phyloP scores from a whole-genome alignment of 2,888 invertebrate species.

The Anthrax anthrax region DNA sequence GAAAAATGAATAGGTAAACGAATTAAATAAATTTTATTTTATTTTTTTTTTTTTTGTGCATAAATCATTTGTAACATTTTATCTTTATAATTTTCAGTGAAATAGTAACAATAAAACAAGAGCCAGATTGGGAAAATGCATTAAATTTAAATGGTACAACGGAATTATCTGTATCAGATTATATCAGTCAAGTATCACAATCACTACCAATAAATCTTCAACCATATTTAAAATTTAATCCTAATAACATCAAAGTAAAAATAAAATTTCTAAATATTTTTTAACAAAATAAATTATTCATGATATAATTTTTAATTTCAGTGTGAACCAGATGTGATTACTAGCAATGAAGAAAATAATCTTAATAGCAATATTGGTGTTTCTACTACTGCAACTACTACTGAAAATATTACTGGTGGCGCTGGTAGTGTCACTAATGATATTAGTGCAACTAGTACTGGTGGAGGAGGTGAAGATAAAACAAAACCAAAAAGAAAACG shows the following conservation, averaged over 20 bases:
- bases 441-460: conserved; percentile 10
- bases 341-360: neutral
- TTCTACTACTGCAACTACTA: neutral
- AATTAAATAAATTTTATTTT: neutral
- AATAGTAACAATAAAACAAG: conserved; percentile 25
- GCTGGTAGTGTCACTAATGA: conserved; percentile 21
- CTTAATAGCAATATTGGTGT: neutral
- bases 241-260: conserved; percentile 31
- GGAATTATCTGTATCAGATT: conserved; percentile 37
- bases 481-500: conserved; percentile 40
- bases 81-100: neutral
- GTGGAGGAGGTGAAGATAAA: conserved; percentile 10
- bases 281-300: neutral
- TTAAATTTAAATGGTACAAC: conserved; percentile 22
- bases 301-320: conserved; percentile 1
- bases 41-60: no score
- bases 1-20: conserved; percentile 1
- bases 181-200: conserved; percentile 37
- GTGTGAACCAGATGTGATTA: conserved; percentile 30
- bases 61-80: no score
- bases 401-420: conserved; percentile 19
- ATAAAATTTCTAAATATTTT: neutral
- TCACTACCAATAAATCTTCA: conserved; percentile 43
- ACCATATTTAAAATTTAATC: conserved; percentile 48
- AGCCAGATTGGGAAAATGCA: conserved; percentile 29